Percentiles rank a stretch among this genome's conserved stretches.
phyloP scores from a whole-genome alignment of 2,888 invertebrate species.

The Pyrgus malvae region DNA sequence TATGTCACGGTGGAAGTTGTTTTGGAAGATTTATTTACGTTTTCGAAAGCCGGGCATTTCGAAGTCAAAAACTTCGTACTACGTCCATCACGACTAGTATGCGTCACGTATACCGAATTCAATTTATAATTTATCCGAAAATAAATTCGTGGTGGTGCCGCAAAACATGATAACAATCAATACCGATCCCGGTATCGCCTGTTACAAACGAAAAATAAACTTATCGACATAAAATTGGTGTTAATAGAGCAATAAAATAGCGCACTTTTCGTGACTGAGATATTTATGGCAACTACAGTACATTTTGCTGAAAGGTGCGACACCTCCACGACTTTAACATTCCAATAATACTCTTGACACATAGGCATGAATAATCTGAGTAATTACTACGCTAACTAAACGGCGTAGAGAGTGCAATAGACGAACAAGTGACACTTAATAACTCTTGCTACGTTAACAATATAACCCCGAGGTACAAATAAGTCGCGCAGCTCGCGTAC shows the following conservation, averaged over 20 bases:
- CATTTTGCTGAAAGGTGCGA: constrained; percentile 27
- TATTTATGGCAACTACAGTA: neutral
- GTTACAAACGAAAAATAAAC: too few relatives aligned
- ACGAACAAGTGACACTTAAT: constrained; percentile 80
- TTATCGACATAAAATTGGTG: too few relatives aligned
- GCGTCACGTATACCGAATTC: constrained; percentile 49
- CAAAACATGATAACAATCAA: constrained; percentile 6
- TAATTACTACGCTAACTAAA: constrained; percentile 68
- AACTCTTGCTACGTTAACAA: constrained; percentile 75
- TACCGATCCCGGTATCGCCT: too few relatives aligned
- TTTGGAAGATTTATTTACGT: neutral
- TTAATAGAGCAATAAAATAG: too few relatives aligned
- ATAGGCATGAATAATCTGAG: constrained; percentile 54
- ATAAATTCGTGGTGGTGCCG: constrained; percentile 41
- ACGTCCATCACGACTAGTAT: too few relatives aligned
- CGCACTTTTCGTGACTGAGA: too few relatives aligned
- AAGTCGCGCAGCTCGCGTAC: constrained; percentile 58
- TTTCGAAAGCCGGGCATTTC: too few relatives aligned
- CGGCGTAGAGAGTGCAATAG: constrained; percentile 78
- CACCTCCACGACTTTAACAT: constrained; percentile 47
- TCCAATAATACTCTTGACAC: constrained; percentile 39
- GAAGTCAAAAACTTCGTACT: too few relatives aligned
- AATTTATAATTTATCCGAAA: constrained; percentile 33
- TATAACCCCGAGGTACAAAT: constrained; percentile 61
- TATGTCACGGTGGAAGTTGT: neutral